Base-by-base conservation (phyloP, 2,113 vertebrate genomes). In the Acanthisitta chloris region DNA sequence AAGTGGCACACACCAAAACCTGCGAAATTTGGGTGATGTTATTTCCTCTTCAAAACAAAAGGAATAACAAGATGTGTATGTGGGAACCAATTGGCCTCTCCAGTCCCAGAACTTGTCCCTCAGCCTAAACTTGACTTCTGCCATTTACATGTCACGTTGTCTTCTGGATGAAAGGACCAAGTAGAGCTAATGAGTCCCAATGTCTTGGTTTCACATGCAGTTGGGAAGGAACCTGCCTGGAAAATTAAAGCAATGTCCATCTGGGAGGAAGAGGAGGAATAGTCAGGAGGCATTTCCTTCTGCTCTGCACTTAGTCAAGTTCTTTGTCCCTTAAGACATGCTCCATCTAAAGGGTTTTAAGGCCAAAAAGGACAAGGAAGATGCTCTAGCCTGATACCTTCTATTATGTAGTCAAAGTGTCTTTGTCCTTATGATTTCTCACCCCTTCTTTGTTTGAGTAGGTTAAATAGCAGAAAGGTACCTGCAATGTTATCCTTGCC, bases 101-200 rank as follows among this genome's bases (percentile, higher is more conserved):
- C 72, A 26, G 71, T 46, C 29, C 3, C 29, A 49, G 91, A 14
- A 95, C 46, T 92, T n/a, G 78, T 12, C 69, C 80, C 66, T 96
- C 74, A 51, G 43, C n/a, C 70, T 58, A 64, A 93, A 65, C 81
- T 93, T 70, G 90, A 73, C 61, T 91, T 55, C 13, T 78, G 84
- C 49, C 45, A 28, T 40, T 87, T 40, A 17, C 73, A 79, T 36
- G 55, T 77, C 94, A 89, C 5, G 5, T 61, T 86, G 94, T 67
- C 81, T 92, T 90, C 12, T 24, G 73, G 96, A 96, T 97, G 95
- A 98, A 97, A 97, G 95, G 58, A 76, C 74, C 8, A 13, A 91
- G 43, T 40, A 73, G 55, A 81, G 66, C 73, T 94, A 87, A 80
- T 55, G 76, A 72, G 91, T 86, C 80, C 79, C 84, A 89, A 13